Conservation (phyloP, 2,797 vertebrate species). For the Decapterus maruadsi region DNA sequence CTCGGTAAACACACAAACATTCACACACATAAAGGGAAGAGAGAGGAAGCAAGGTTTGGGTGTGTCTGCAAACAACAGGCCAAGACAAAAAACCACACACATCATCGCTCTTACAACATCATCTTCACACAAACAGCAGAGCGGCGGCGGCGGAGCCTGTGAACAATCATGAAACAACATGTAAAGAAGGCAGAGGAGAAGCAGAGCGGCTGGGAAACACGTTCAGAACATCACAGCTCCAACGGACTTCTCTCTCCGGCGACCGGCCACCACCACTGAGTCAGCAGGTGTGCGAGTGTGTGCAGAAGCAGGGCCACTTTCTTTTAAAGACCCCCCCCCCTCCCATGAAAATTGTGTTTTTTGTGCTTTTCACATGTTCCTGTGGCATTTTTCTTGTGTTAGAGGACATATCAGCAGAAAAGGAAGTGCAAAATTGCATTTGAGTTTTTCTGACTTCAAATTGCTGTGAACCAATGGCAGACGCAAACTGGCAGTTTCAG, state of each 20-base stretch:
- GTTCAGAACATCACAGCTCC: neutral
- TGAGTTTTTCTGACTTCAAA: too few species aligned
- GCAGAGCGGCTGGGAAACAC: neutral
- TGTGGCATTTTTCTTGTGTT: too few species aligned
- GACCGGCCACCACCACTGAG: neutral
- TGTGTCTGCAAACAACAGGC: slow-evolving; percentile 71
- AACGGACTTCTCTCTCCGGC: neutral
- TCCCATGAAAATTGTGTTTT: too few species aligned
- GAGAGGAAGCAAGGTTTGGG: slow-evolving; percentile 72
- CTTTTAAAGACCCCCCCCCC: too few species aligned
- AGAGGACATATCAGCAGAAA: too few species aligned
- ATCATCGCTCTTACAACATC: slow-evolving; percentile 63
- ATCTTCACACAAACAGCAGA: slow-evolving; percentile 43
- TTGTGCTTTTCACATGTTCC: too few species aligned
- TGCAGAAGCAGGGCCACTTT: too few species aligned
- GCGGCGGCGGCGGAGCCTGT: slow-evolving; percentile 3
- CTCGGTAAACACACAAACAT: slow-evolving; percentile 17
- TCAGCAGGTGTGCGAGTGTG: neutral
- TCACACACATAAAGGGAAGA: slow-evolving; percentile 28
- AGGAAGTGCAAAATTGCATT: too few species aligned
- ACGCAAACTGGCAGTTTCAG: too few species aligned
- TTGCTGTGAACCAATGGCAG: too few species aligned
- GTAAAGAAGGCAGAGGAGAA: neutral
- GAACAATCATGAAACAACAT: neutral
- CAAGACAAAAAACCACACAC: slow-evolving; percentile 69